A percentile compares a stretch with the other conserved stretches of the same genome.
Conservation (phyloP, 2,797 vertebrate genomes). For the Acestrorhynchus altus region DNA sequence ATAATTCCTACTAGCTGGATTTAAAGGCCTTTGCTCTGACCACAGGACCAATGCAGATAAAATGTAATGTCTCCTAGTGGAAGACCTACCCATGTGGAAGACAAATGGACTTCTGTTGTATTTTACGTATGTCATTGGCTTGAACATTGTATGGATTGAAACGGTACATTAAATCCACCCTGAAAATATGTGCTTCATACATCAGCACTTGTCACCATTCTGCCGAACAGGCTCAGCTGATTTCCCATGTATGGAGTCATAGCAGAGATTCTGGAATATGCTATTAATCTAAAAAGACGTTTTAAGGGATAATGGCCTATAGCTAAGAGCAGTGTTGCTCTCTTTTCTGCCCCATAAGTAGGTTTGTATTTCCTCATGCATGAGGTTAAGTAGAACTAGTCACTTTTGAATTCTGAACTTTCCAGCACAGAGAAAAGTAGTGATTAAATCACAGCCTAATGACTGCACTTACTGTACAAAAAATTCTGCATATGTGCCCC, state of each 20-base stretch:
- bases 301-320: constrained; percentile 21
- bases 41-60: constrained; percentile 4
- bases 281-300: constrained; percentile 13
- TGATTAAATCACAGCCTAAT: constrained; percentile 68
- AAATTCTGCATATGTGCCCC: constrained; percentile 64
- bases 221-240: neutral
- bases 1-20: constrained; percentile 74
- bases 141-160: constrained; percentile 32
- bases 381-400: constrained; percentile 37
- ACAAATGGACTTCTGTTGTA: constrained; percentile 14
- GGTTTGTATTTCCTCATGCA: constrained; percentile 34
- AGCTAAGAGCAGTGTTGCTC: neutral
- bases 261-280: constrained; percentile 1
- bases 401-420: constrained; percentile 55
- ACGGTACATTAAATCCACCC: constrained; percentile 32
- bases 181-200: constrained; percentile 16
- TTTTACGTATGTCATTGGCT: constrained; percentile 18
- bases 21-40: constrained; percentile 57
- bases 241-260: constrained; percentile 21
- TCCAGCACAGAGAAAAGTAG: constrained; percentile 61
- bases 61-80: constrained; percentile 5
- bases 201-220: constrained; percentile 42
- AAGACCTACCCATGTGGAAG: constrained; percentile 13
- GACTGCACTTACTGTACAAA: constrained; percentile 71
- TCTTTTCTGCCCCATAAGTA: constrained; percentile 13